Conservation (phyloP, 2,113 vertebrate genomes). For the Aix galericulata region DNA sequence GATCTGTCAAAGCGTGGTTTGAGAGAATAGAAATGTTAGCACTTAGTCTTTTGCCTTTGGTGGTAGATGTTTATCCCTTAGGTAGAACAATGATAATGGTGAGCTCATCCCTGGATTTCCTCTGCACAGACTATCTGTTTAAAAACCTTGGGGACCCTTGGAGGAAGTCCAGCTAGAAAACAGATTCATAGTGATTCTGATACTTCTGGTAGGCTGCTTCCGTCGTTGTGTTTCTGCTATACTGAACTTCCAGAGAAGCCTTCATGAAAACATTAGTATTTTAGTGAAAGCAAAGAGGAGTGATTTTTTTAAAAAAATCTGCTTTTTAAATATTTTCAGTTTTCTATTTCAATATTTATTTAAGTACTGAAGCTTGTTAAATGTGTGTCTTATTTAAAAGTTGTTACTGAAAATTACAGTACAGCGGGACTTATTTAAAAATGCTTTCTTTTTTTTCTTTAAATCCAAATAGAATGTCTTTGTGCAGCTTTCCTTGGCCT, state of each 20-base stretch:
- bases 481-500: conserved; percentile 97
- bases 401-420: background rate
- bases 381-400: background rate
- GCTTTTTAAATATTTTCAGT: accelerated
- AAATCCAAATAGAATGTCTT: conserved; percentile 90
- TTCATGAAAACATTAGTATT: background rate
- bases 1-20: background rate
- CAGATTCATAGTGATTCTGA: conserved; percentile 35
- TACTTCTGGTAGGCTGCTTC: conserved; percentile 33
- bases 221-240: background rate
- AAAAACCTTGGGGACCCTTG: conserved; percentile 57
- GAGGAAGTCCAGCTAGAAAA: conserved; percentile 59
- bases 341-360: background rate
- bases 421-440: background rate
- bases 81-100: conserved; percentile 38
- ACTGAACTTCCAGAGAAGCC: conserved; percentile 26
- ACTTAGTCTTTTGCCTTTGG: background rate
- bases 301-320: background rate
- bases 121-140: conserved; percentile 48
- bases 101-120: conserved; percentile 65
- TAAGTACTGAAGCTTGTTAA: background rate
- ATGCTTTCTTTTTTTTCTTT: background rate
- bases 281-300: background rate
- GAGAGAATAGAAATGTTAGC: conserved; percentile 12
- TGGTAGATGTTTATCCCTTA: conserved; percentile 29